Evolutionary conservation across 2,797 vertebrate species (phyloP).

Genomic region (Pseudopleuronectes americanus): DNA sequence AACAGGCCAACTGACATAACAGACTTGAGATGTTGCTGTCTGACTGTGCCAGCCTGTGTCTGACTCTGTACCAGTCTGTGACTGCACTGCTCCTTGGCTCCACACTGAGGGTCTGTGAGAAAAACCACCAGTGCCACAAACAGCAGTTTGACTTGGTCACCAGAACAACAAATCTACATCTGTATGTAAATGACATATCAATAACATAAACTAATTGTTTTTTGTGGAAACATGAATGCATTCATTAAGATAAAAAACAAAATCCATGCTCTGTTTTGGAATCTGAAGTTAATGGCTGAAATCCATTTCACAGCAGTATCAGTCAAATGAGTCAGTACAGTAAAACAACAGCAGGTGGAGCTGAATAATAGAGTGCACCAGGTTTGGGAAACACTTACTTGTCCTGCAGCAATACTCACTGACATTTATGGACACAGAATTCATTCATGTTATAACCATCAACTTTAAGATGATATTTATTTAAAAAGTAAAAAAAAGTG

Average conservation of each 20-base stretch:
- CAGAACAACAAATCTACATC: neutral
- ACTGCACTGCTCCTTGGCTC: slow-evolving; percentile 21
- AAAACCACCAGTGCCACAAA: slow-evolving; percentile 28
- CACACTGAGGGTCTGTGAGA: slow-evolving; percentile 8
- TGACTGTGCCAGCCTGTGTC: slow-evolving; percentile 46
- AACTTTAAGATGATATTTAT: neutral
- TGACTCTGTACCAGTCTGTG: slow-evolving; percentile 53
- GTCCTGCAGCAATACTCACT: neutral
- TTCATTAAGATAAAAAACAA: neutral
- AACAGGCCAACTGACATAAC: slow-evolving; percentile 7
- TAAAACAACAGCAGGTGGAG: slow-evolving; percentile 67
- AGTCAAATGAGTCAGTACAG: slow-evolving; percentile 15
- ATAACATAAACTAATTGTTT: too few species aligned
- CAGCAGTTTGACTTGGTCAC: slow-evolving; percentile 9
- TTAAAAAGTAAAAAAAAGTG: neutral
- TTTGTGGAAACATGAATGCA: too few species aligned
- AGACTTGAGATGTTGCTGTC: neutral
- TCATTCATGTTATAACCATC: neutral
- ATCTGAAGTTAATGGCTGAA: neutral
- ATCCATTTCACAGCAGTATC: neutral
- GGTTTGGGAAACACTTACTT: neutral
- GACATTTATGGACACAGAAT: neutral
- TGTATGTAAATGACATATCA: neutral
- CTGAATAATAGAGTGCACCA: slow-evolving; percentile 22
- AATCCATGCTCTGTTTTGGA: neutral